Percentiles rank a stretch among this genome's conserved stretches.
Evolutionary conservation across 2,888 invertebrate genomes (phyloP).

Genomic region (Crossocerus cetratus): DNA sequence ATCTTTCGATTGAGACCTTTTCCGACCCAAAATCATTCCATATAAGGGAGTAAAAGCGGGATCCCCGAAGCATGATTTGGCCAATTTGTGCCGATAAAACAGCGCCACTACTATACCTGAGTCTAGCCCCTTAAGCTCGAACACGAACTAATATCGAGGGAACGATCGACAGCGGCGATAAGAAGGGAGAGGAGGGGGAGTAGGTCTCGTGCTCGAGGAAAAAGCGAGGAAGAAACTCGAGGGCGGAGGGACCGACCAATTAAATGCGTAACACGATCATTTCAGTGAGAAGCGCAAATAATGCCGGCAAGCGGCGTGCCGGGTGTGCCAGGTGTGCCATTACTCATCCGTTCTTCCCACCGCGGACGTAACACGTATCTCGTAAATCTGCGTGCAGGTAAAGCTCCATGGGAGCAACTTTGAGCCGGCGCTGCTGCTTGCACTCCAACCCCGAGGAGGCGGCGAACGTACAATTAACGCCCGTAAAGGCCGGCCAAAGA

Average conservation of each 20-base stretch:
- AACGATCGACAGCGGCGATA: not conserved
- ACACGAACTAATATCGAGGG: too few relatives aligned
- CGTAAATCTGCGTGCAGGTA: constrained; percentile 60
- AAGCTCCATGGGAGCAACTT: constrained; percentile 48
- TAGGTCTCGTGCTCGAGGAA: too few relatives aligned
- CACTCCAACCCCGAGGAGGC: not conserved
- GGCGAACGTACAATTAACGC: too few relatives aligned
- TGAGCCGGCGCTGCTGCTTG: constrained; percentile 28
- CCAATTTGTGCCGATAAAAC: too few relatives aligned
- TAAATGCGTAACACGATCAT: constrained; percentile 62
- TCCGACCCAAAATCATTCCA: too few relatives aligned
- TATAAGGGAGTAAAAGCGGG: too few relatives aligned
- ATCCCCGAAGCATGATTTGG: too few relatives aligned
- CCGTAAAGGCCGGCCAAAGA: not conserved
- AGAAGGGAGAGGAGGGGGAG: not conserved
- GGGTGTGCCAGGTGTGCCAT: constrained; percentile 57
- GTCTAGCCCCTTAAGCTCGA: too few relatives aligned
- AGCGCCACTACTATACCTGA: too few relatives aligned
- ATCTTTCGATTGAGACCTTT: too few relatives aligned
- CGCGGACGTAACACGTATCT: constrained; percentile 46
- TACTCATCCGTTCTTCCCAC: constrained; percentile 64
- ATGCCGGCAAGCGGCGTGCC: constrained; percentile 48
- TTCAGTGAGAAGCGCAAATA: constrained; percentile 58
- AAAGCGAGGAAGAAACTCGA: constrained; percentile 7
- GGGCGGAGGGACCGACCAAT: constrained; percentile 36